A percentile compares a stretch with the other conserved stretches of the same genome.
phyloP scores from a whole-genome alignment of 2,888 invertebrate genomes.

The Meghimatium bilineatum region DNA sequence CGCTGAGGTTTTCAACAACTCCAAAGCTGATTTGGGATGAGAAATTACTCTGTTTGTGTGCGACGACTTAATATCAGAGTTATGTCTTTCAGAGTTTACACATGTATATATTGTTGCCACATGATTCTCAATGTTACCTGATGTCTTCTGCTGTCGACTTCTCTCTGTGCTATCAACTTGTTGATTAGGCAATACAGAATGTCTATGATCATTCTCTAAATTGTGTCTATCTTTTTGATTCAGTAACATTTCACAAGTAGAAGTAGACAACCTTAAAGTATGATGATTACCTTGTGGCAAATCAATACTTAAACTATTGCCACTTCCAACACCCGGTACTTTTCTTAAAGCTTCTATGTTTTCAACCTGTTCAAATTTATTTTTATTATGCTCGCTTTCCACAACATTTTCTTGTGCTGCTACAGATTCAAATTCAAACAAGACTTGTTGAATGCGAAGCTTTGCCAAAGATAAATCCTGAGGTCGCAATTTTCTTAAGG shows the following conservation, averaged over 20 bases:
- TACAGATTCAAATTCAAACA: constrained; percentile 16
- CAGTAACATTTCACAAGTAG: background rate
- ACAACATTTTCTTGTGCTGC: background rate
- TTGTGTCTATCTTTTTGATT: background rate
- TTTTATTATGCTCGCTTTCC: background rate
- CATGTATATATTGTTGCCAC: background rate
- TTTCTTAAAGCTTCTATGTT: background rate
- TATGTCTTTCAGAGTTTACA: background rate
- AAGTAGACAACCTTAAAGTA: background rate
- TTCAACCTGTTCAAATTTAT: background rate
- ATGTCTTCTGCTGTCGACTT: background rate
- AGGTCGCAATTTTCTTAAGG: constrained; percentile 20
- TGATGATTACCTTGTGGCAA: background rate
- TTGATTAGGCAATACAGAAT: background rate
- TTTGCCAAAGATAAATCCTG: constrained; percentile 31
- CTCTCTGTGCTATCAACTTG: background rate
- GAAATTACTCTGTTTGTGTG: background rate
- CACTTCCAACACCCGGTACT: background rate
- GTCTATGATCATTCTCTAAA: background rate
- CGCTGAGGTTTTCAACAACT: background rate
- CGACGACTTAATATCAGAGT: background rate
- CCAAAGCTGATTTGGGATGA: background rate
- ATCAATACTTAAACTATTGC: background rate
- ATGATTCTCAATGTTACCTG: background rate
- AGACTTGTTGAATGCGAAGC: constrained; percentile 28